These are phyloP conservation scores for Austrolebias charrua DNA, from an alignment of 2,797 vertebrate species.

Conservation along the genomic window DNA sequence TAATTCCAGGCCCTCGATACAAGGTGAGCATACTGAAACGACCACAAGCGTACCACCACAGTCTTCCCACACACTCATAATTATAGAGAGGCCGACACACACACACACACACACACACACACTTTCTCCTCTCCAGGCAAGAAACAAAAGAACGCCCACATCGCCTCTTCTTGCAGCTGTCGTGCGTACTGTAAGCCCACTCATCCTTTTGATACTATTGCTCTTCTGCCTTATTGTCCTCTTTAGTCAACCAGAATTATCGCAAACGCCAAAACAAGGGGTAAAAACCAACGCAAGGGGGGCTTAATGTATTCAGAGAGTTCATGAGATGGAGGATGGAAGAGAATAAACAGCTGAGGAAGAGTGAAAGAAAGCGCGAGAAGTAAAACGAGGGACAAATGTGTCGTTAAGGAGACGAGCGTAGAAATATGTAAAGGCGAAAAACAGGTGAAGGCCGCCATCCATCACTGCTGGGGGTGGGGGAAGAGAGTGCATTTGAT, in stretches of 20 bases:
- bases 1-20: constrained; percentile 56
- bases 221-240: constrained; percentile 53
- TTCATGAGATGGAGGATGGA: constrained; percentile 49
- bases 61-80: constrained; percentile 76
- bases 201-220: constrained; percentile 75
- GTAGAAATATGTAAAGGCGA: constrained; percentile 74
- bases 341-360: constrained; percentile 19
- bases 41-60: constrained; percentile 67
- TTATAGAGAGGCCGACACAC: constrained; percentile 65
- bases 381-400: not conserved
- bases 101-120: too few species aligned
- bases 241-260: constrained; percentile 41
- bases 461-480: constrained; percentile 67
- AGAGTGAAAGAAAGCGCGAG: not conserved
- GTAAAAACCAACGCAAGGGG: constrained; percentile 21
- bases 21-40: constrained; percentile 67
- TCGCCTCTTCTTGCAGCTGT: constrained; percentile 65
- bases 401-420: constrained; percentile 65
- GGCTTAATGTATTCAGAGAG: constrained; percentile 46
- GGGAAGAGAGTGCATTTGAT: constrained; percentile 59
- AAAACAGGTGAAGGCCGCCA: constrained; percentile 69
- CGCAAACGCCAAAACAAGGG: constrained; percentile 9
- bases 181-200: constrained; percentile 73
- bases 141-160: constrained; percentile 76
- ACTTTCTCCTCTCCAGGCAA: constrained; percentile 52